Conservation (phyloP, 1,140 invertebrate species). For the Trichoplusia ni region DNA sequence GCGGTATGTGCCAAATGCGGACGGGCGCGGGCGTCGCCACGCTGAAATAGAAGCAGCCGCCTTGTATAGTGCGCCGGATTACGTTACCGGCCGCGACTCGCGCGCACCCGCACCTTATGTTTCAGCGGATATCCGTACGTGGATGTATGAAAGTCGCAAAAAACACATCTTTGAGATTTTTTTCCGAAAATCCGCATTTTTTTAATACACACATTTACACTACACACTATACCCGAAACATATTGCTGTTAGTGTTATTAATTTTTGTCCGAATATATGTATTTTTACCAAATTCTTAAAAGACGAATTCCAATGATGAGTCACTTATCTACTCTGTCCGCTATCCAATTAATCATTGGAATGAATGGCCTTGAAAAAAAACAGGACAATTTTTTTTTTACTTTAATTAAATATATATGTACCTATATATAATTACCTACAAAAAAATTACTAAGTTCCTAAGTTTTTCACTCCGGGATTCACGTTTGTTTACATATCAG, state of each 20-base stretch:
- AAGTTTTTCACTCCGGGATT: no score
- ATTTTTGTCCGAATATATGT: not conserved
- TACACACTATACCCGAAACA: slow-evolving; percentile 62
- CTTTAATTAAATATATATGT: no score
- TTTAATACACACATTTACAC: slow-evolving; percentile 40
- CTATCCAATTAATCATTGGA: no score
- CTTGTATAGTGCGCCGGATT: slow-evolving; percentile 70
- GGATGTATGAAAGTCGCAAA: not conserved
- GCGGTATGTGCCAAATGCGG: slow-evolving; percentile 58
- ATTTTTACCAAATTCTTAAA: not conserved
- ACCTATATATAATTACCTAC: no score
- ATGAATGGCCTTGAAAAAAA: no score
- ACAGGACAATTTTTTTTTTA: no score
- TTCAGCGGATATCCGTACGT: slow-evolving; percentile 12
- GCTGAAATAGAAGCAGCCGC: slow-evolving; percentile 61
- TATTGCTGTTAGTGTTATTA: not conserved
- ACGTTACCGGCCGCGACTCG: slow-evolving; percentile 57
- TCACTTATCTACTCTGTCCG: no score
- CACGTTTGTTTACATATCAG: no score
- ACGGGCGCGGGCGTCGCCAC: slow-evolving; percentile 45
- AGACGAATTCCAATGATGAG: no score
- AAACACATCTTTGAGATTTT: not conserved
- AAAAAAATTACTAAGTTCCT: no score
- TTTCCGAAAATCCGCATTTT: not conserved
- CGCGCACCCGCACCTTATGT: slow-evolving; percentile 13